Evolutionary conservation across 2,888 invertebrate genomes (phyloP).

Genomic region (Chrysina gloriosa): DNA sequence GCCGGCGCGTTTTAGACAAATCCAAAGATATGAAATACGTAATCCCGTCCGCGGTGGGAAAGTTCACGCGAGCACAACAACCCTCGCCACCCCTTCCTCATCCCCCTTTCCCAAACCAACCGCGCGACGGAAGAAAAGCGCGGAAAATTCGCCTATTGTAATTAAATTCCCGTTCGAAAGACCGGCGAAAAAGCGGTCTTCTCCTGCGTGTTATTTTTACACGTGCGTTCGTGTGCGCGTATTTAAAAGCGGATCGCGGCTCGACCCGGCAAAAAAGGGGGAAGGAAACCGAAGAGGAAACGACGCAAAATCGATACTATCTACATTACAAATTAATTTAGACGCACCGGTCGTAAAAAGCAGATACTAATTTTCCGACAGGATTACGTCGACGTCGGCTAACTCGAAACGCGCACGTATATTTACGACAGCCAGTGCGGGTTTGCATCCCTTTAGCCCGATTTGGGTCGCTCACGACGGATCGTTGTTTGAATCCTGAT

Average conservation of each 20-base stretch:
- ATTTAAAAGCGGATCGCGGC: not conserved
- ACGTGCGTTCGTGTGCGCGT: not conserved
- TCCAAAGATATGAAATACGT: no score
- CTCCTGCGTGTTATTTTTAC: not conserved
- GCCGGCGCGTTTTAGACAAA: no score
- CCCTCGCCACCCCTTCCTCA: no score
- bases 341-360: conserved; percentile 13
- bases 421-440: no score
- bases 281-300: not conserved
- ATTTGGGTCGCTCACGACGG: no score
- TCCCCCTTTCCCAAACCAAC: no score
- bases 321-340: conserved; percentile 22
- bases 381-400: not conserved
- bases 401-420: no score
- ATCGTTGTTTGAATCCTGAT: no score
- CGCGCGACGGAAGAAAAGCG: no score
- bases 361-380: conserved; percentile 14
- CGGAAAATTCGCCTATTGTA: conserved; percentile 5
- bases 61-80: no score
- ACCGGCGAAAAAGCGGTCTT: not conserved
- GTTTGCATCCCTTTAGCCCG: no score
- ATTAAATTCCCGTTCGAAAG: not conserved
- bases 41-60: no score
- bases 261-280: not conserved
- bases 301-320: conserved; percentile 15